phyloP scores from a whole-genome alignment of 2,113 vertebrate species.

The Macroglossus sobrinus region DNA sequence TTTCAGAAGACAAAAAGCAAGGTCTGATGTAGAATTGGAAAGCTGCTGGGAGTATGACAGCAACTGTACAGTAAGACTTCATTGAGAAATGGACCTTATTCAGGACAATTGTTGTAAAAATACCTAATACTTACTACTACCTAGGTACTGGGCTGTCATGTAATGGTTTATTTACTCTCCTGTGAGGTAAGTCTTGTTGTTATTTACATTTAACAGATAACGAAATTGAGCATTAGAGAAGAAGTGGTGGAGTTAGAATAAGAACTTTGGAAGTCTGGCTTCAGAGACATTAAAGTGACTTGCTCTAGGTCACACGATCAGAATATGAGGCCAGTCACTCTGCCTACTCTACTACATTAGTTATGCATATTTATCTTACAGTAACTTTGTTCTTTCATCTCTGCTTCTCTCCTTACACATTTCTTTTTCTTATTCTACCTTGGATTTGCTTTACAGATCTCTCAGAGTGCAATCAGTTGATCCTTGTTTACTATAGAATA shows the following conservation, averaged over 20 bases:
- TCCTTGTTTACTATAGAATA: not conserved
- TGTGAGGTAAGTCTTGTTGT: not conserved
- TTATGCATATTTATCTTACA: not conserved
- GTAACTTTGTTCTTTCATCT: not conserved
- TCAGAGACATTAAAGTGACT: not conserved
- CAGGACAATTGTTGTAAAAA: not conserved
- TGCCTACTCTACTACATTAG: not conserved
- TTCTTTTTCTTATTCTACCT: conserved; percentile 1
- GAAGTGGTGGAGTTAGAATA: not conserved
- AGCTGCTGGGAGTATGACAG: not conserved
- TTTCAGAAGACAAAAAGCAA: not conserved
- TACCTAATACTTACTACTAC: not conserved
- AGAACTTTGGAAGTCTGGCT: not conserved
- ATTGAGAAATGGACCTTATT: not conserved
- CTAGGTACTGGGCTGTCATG: not conserved
- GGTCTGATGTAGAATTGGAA: not conserved
- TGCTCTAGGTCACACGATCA: not conserved
- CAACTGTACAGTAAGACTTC: not conserved
- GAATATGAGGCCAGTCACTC: not conserved
- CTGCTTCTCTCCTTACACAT: not conserved
- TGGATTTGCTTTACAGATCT: not conserved
- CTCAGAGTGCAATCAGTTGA: not conserved
- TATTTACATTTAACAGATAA: not conserved
- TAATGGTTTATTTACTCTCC: not conserved
- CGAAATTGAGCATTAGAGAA: not conserved